These are phyloP conservation scores for Phodopus roborovskii DNA, from an alignment of 2,113 vertebrate species.

Conservation along the genomic window DNA sequence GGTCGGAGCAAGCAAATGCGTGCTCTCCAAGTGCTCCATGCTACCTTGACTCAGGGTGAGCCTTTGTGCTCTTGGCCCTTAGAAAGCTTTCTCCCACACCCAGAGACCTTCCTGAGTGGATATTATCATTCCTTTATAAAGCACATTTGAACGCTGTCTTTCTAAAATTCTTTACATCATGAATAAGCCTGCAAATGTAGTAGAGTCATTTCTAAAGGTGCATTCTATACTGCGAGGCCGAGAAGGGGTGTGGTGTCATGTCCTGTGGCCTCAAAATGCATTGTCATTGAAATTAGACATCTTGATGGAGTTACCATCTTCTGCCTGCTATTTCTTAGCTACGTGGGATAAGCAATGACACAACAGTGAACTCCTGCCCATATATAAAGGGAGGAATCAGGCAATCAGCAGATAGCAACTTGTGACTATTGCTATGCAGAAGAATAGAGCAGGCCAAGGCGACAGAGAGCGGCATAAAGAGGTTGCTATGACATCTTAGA, in stretches of 20 bases:
- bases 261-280: not conserved
- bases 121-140: slow-evolving; percentile 7
- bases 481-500: not conserved
- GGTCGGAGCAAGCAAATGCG: not conserved
- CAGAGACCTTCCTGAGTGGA: not conserved
- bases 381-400: not conserved
- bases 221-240: not conserved
- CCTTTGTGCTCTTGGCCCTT: not conserved
- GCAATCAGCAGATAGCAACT: not conserved
- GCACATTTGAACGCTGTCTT: not conserved
- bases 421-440: not conserved
- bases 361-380: not conserved
- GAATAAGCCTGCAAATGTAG: not conserved
- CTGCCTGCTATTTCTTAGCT: slow-evolving; percentile 20
- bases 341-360: not conserved
- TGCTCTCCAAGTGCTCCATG: not conserved
- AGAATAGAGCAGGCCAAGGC: not conserved
- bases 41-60: not conserved
- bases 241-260: not conserved
- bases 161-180: not conserved
- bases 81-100: not conserved
- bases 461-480: not conserved
- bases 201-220: not conserved
- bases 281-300: not conserved
- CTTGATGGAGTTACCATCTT: not conserved